These are phyloP conservation scores for Leuciscus waleckii DNA, from an alignment of 2,797 vertebrate species.

Conservation along the genomic window DNA sequence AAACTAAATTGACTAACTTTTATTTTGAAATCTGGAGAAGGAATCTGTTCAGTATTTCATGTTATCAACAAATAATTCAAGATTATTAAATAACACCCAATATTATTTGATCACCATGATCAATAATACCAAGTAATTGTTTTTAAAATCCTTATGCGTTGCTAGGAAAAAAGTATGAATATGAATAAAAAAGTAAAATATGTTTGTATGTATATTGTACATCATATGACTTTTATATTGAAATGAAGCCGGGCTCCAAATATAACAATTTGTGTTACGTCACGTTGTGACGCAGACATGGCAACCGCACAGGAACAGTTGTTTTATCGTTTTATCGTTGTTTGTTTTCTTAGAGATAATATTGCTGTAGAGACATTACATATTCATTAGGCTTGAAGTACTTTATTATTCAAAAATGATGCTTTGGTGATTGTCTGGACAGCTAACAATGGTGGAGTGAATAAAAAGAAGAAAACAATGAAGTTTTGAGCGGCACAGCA, in stretches of 20 bases:
- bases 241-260: background rate
- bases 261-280: background rate
- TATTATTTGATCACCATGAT: background rate
- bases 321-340: background rate
- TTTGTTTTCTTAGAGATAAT: constrained; percentile 6
- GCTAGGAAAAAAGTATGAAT: background rate
- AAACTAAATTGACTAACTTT: background rate
- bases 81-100: background rate
- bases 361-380: background rate
- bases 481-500: constrained; percentile 35
- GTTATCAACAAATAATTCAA: background rate
- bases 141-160: background rate
- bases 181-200: too few relatives aligned
- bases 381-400: background rate
- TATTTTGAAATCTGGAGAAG: background rate
- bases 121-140: background rate
- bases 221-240: background rate
- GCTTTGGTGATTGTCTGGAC: background rate
- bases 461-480: constrained; percentile 9
- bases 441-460: background rate
- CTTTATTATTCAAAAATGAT: background rate
- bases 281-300: constrained; percentile 12
- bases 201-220: too few relatives aligned
- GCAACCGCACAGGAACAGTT: background rate
- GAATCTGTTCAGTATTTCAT: background rate